A percentile compares a stretch with the other conserved stretches of the same genome.
Conservation (phyloP, 30 jellyfish, hydroid and myxozoan species). For the Aurelia coerulea region DNA sequence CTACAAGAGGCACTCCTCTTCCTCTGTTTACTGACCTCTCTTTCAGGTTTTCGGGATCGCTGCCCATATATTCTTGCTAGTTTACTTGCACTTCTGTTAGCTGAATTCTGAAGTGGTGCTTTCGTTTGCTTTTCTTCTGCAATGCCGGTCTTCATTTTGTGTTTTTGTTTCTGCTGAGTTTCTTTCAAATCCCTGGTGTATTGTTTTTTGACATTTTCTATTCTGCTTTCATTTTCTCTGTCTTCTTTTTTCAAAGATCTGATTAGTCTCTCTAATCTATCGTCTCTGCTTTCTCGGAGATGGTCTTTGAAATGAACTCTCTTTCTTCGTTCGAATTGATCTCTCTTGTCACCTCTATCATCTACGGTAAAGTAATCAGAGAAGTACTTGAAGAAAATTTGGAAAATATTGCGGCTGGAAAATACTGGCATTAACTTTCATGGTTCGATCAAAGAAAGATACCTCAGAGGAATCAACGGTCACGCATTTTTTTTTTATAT, state of each 20-base stretch:
- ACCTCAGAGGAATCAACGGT: no score
- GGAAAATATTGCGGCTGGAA: no score
- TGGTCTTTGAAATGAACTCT: conserved; percentile 53
- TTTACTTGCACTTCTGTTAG: conserved; percentile 28
- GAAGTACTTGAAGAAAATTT: no score
- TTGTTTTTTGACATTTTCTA: conserved; percentile 25
- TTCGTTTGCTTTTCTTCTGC: no score
- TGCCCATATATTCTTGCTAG: conserved; percentile 51
- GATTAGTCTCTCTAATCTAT: conserved; percentile 47
- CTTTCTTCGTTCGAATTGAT: conserved; percentile 1
- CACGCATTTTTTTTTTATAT: no score
- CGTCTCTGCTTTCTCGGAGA: conserved; percentile 38
- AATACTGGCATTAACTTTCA: no score
- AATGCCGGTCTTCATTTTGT: not conserved
- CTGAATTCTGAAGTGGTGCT: not conserved
- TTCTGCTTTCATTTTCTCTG: conserved; percentile 21
- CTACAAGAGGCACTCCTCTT: conserved; percentile 94
- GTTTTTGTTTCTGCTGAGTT: conserved; percentile 8
- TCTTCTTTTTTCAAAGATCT: conserved; percentile 47
- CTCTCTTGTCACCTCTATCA: not conserved
- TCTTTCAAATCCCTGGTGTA: conserved; percentile 30
- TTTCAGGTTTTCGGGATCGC: conserved; percentile 31
- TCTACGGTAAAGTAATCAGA: not conserved
- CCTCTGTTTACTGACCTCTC: conserved; percentile 43
- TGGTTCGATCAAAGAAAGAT: no score